Evolutionary conservation across 2,888 invertebrate genomes (phyloP), one percentile per base, ranked within the genome.

Genomic region (Amiota communis): DNA sequence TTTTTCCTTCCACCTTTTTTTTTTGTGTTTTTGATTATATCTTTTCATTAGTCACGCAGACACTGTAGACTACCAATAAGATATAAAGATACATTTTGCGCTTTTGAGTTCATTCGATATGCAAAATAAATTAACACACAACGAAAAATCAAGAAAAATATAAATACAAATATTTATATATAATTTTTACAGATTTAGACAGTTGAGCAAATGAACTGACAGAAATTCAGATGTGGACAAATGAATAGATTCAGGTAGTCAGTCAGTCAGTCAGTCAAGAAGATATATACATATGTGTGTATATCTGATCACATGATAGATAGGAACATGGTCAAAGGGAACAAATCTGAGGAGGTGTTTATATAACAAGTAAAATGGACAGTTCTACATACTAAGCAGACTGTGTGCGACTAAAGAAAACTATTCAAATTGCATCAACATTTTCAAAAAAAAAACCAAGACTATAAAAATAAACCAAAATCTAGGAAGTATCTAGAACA

Each of bases 41-140:
- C 48, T 70, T 15, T 51, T 71, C 76, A 83, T 84, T 84, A 84
- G 83, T 84, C 83, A 84, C 83, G 81, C 84, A 82, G 76, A 74
- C 79, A 80, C n/a, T 49, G 23, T 68, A 20, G 36, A 63, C 23
- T 17, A 20, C 17, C 48, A 23, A 65, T 48, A 17, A 65, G 47
- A 64, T 47, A 67, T 49, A 13, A n/a, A 49, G 48, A 48, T 67
- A 67, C 17, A 17, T 48, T 51, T 20, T 67, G 36, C 36, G 36
- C 36, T 36, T 36, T 36, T 36, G 36, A 36, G 36, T 36, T 36
- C 36, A 36, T 36, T 67, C 13, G 8, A 67, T 48, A 51, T 51
- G 17, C 20, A 23, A 53, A 53, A 13, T 53, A 53, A 68, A 68
- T n/a, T 49, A 65, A 17, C 8, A n/a, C 13, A n/a, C 51, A 51